Evolutionary conservation across 1,140 invertebrate species (phyloP), one percentile per base, ranked within the genome.

Genomic region (Drosophila fuyamai): DNA sequence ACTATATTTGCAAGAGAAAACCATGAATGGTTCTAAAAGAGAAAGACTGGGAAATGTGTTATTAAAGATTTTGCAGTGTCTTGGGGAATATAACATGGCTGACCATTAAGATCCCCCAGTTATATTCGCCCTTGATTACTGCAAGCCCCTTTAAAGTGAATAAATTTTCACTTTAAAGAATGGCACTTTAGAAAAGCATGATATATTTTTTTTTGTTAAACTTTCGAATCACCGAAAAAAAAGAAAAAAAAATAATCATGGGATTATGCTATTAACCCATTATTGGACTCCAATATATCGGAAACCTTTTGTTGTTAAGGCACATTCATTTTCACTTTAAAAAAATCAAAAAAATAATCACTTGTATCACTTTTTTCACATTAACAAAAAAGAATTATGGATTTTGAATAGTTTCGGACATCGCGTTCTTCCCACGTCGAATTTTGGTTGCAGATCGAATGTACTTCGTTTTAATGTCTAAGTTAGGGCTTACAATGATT

Each of bases 171-270:
- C 72, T 72, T 56, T 4, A 57, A 55, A 40, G 73, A 56, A 9
- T 32, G 47, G 13, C 72, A 70, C 59, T 77, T 48, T 8, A 59
- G 44, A 60, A 62, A 74, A 77, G 13, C 32, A 58, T 59, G 55
- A 60, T 67, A 44, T 48, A 43, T 58, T 16, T 35, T 8, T 35
- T 47, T 70, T 63, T 75, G 13, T 56, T 72, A 57, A 75, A 81
- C 82, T 79, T 61, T 71, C 65, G 44, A 58, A 43, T 58, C 68
- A 72, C 68, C 53, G 43, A 79, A 83, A 83, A 81, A 81, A 82
- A 79, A 27, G 1, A 13, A 59, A 79, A 82, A n/a, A 83, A 83
- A 68, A 57, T 29, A 46, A 46, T 16, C 43, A 59, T 65, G 12
- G 46, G 51, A 55, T 43, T 43, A 40, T 43, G 12, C 16, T 65